Conservation (phyloP, 2,888 invertebrate genomes). For the Clitarchus hookeri region DNA sequence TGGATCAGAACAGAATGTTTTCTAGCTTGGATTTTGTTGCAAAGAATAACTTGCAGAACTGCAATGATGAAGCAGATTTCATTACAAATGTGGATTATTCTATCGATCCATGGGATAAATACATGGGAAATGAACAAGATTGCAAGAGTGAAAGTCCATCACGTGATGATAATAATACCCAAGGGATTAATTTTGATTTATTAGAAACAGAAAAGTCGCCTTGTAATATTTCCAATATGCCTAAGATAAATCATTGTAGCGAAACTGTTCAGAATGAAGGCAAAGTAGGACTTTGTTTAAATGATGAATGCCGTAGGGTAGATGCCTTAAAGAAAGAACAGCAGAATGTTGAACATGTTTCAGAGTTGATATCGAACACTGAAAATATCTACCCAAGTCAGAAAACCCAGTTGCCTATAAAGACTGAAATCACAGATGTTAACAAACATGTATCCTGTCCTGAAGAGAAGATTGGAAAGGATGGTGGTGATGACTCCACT, state of each 20-base stretch:
- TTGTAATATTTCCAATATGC: constrained; percentile 7
- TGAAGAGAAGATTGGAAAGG: too few relatives aligned
- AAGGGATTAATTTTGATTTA: neutral
- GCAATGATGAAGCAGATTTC: neutral
- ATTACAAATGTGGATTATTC: constrained; percentile 21
- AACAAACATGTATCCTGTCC: neutral
- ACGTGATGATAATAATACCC: neutral
- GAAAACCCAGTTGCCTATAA: neutral
- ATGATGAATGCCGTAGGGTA: neutral
- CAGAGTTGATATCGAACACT: neutral
- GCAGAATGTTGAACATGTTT: neutral
- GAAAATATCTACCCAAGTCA: neutral
- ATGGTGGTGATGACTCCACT: too few relatives aligned
- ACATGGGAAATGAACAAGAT: neutral
- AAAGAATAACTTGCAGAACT: neutral
- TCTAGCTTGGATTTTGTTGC: constrained; percentile 43
- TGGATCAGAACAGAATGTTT: constrained; percentile 41
- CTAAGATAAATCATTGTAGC: neutral
- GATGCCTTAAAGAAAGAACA: neutral
- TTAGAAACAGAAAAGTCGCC: neutral
- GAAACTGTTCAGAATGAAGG: neutral
- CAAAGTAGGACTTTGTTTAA: neutral
- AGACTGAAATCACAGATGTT: neutral
- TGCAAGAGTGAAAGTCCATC: neutral
- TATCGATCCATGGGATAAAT: constrained; percentile 31